A percentile compares a stretch with the other conserved stretches of the same genome.
Evolutionary conservation across 2,113 vertebrate genomes (phyloP).

Genomic region (Gallinago paraguaiae): DNA sequence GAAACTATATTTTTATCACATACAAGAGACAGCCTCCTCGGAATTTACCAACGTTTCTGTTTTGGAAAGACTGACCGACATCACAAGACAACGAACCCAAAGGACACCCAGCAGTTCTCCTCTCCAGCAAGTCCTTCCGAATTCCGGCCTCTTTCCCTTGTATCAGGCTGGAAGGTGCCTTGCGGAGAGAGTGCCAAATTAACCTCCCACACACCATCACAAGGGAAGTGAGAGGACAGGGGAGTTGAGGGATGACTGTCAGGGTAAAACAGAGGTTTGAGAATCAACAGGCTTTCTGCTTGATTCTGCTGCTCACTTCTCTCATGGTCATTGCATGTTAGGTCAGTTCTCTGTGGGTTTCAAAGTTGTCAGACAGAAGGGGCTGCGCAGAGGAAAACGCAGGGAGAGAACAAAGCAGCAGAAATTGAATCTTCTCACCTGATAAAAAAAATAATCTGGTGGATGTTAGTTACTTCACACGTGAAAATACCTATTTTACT

Average conservation of each 20-base stretch:
- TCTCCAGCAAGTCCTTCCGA: neutral
- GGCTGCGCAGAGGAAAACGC: neutral
- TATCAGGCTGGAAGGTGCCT: neutral
- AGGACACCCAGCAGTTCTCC: neutral
- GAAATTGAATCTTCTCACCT: neutral
- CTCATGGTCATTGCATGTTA: neutral
- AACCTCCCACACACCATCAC: neutral
- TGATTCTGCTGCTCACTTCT: neutral
- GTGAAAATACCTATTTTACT: neutral
- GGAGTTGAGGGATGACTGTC: neutral
- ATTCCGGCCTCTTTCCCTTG: neutral
- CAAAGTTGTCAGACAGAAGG: neutral
- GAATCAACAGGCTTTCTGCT: neutral
- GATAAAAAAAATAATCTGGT: neutral
- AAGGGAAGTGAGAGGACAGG: neutral
- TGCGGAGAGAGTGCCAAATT: rapidly evolving
- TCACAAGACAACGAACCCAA: neutral
- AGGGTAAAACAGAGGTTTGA: neutral
- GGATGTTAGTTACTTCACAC: neutral
- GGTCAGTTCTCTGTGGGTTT: neutral
- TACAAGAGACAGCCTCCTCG: neutral
- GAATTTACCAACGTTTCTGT: neutral
- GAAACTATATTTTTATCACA: neutral
- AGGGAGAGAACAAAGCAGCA: neutral
- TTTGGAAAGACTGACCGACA: neutral